These are phyloP conservation scores for Temnothorax unifasciatus DNA, from an alignment of 2,888 invertebrate species.

Conservation along the genomic window DNA sequence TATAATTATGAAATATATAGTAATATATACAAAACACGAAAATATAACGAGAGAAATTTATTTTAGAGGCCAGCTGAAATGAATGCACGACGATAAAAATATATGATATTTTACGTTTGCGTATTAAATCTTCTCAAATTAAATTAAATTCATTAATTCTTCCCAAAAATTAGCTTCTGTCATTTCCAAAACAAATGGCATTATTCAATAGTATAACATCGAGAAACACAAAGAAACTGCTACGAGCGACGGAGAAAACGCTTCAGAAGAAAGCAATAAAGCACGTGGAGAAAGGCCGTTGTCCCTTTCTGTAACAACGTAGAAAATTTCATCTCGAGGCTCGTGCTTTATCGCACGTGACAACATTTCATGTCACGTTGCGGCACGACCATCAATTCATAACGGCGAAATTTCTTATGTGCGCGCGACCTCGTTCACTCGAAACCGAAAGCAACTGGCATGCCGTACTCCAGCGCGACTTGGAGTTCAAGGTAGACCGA, in stretches of 20 bases:
- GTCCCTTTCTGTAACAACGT: slow-evolving; percentile 42
- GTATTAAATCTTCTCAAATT: not conserved
- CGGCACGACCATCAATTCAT: slow-evolving; percentile 37
- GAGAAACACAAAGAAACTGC: slow-evolving; percentile 39
- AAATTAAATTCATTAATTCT: slow-evolving; percentile 14
- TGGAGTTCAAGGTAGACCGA: slow-evolving; percentile 54
- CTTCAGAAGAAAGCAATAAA: slow-evolving; percentile 69
- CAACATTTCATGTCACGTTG: slow-evolving; percentile 49
- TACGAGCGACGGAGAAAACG: slow-evolving; percentile 33
- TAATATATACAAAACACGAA: not conserved
- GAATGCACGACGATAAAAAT: not conserved
- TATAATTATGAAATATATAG: not conserved
- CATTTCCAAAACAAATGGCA: not conserved
- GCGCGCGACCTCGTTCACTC: slow-evolving; percentile 39
- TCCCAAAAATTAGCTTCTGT: not conserved
- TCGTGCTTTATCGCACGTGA: slow-evolving; percentile 61
- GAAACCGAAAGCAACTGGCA: slow-evolving; percentile 47
- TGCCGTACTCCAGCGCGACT: slow-evolving; percentile 22
- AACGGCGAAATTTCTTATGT: slow-evolving; percentile 48
- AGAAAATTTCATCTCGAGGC: slow-evolving; percentile 51
- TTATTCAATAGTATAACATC: not conserved
- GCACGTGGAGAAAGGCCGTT: slow-evolving; percentile 52
- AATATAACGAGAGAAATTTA: not conserved
- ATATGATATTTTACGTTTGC: not conserved
- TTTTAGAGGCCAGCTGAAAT: not conserved